Conservation (phyloP, 92 coral and sea anemone genomes). For the Phenganax subtilis region DNA sequence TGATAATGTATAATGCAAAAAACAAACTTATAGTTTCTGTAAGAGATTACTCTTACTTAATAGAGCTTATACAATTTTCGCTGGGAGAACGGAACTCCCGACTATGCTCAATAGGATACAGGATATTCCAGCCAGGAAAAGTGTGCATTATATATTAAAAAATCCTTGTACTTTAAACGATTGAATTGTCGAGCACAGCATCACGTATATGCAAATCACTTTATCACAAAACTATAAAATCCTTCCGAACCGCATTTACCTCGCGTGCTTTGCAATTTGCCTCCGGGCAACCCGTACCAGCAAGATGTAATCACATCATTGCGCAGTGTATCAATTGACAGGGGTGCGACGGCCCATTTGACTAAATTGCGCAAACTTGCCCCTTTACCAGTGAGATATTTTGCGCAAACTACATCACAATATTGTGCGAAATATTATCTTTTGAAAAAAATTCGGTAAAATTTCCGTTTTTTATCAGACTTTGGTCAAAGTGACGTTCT, state of each 20-base stretch:
- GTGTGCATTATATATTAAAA: neutral
- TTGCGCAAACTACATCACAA: neutral
- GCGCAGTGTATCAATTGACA: conserved; percentile 13
- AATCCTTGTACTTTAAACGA: neutral
- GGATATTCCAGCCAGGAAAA: neutral
- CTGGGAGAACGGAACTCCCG: too few species aligned
- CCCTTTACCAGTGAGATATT: neutral
- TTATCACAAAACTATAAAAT: neutral
- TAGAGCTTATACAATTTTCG: too few species aligned
- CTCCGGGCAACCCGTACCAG: conserved; percentile 3
- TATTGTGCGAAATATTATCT: neutral
- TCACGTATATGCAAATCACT: neutral
- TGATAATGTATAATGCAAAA: too few species aligned
- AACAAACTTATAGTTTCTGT: too few species aligned
- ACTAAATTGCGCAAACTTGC: neutral
- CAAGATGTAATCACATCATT: neutral
- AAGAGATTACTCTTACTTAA: too few species aligned
- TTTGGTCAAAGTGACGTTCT: too few species aligned
- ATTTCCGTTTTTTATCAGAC: neutral
- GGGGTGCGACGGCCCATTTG: neutral
- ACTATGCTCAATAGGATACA: neutral
- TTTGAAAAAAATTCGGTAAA: neutral
- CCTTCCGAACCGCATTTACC: neutral
- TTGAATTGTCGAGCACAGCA: conserved; percentile 2
- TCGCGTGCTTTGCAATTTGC: neutral